Evolutionary conservation across 53 echinoderm and acorn worm species (phyloP).

Genomic region (Actinopyga echinites): DNA sequence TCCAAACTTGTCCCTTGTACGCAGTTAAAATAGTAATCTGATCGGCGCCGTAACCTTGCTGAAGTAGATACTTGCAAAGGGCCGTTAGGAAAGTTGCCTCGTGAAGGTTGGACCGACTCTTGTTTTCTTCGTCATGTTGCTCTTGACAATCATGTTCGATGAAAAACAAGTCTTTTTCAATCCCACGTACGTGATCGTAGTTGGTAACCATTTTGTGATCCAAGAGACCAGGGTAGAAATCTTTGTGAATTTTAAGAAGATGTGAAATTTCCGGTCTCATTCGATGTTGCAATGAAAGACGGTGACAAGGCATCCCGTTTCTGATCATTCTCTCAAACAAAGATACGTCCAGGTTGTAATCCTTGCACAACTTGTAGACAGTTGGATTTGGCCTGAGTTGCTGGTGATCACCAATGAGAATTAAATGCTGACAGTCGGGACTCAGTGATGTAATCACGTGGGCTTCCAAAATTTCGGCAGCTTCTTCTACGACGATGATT

Average conservation of each 20-base stretch:
- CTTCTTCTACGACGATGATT: conserved; percentile 81
- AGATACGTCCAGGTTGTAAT: conserved; percentile 81
- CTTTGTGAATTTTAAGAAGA: conserved; percentile 66
- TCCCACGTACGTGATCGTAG: conserved; percentile 67
- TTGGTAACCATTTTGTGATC: conserved; percentile 67
- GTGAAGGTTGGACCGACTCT: conserved; percentile 75
- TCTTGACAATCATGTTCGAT: conserved; percentile 70
- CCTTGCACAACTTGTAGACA: conserved; percentile 81
- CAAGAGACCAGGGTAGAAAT: conserved; percentile 71
- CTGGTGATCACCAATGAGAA: conserved; percentile 85
- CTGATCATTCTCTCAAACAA: conserved; percentile 90
- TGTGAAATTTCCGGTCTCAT: conserved; percentile 91
- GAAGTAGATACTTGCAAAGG: conserved; percentile 77
- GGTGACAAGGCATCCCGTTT: conserved; percentile 63
- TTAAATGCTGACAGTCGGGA: conserved; percentile 68
- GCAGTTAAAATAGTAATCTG: conserved; percentile 88
- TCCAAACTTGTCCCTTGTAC: conserved; percentile 79
- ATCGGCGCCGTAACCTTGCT: conserved; percentile 68
- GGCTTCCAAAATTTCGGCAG: conserved; percentile 87
- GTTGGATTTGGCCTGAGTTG: conserved; percentile 87
- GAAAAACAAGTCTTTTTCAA: conserved; percentile 73
- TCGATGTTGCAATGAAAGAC: conserved; percentile 71
- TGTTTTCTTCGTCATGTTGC: conserved; percentile 64
- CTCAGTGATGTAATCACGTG: conserved; percentile 70
- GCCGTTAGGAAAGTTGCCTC: conserved; percentile 66